phyloP scores from a whole-genome alignment of 2,888 invertebrate genomes.

The Sturmia bella region DNA sequence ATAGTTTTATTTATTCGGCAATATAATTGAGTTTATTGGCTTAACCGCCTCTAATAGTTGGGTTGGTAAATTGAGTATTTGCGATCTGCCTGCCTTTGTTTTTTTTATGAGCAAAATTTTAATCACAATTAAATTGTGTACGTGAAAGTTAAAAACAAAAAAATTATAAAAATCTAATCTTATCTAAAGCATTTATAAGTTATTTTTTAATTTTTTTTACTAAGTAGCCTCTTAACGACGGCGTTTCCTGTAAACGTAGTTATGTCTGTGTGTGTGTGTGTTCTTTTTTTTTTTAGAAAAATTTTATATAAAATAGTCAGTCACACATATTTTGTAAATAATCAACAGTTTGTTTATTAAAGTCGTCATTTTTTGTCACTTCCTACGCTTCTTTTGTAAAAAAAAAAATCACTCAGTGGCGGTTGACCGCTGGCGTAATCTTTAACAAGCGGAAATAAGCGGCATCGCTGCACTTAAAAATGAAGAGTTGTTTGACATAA shows the following conservation, averaged over 20 bases:
- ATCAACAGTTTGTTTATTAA: constrained; percentile 27
- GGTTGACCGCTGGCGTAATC: constrained; percentile 52
- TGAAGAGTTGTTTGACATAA: constrained; percentile 4
- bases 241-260: constrained; percentile 27
- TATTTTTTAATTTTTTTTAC: not conserved
- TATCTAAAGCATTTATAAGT: not conserved
- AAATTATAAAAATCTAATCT: constrained; percentile 4
- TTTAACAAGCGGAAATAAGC: constrained; percentile 60
- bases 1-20: too few species aligned
- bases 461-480: constrained; percentile 35
- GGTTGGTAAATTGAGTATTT: too few species aligned
- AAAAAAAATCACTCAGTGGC: constrained; percentile 26
- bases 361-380: constrained; percentile 38
- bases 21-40: too few species aligned
- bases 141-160: constrained; percentile 16
- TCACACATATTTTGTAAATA: constrained; percentile 29
- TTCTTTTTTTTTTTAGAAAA: constrained; percentile 23
- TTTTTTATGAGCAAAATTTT: not conserved
- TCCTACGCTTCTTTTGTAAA: constrained; percentile 53
- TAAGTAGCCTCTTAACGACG: not conserved
- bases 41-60: too few species aligned
- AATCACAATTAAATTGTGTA: constrained; percentile 45
- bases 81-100: too few species aligned
- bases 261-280: too few species aligned
- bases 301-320: constrained; percentile 20